Evolutionary conservation across 2,888 invertebrate genomes (phyloP).

Genomic region (Conistra vaccinii): DNA sequence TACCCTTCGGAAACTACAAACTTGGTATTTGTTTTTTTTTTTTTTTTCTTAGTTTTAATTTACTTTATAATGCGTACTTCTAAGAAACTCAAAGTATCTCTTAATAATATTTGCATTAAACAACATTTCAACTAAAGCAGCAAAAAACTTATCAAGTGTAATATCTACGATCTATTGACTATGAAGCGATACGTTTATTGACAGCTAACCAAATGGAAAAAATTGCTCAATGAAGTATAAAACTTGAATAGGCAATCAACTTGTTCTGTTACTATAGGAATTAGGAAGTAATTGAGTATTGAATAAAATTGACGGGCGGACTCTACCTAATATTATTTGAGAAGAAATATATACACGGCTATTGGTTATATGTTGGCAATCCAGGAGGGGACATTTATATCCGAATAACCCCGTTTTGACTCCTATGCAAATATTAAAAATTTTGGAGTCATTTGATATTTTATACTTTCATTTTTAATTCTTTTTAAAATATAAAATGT

Average conservation of each 20-base stretch:
- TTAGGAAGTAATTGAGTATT: conserved; percentile 32
- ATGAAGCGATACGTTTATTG: conserved; percentile 53
- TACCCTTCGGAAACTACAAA: no score
- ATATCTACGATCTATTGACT: conserved; percentile 41
- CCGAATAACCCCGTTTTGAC: no score
- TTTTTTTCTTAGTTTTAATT: neutral
- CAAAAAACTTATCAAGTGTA: conserved; percentile 51
- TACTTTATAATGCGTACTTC: neutral
- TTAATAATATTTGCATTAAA: conserved; percentile 8
- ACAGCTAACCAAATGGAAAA: conserved; percentile 48
- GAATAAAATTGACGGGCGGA: conserved; percentile 1
- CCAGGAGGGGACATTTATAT: no score
- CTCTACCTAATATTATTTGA: neutral
- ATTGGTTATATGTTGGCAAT: no score
- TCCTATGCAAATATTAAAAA: no score
- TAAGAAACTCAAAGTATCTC: neutral
- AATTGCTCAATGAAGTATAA: conserved; percentile 45
- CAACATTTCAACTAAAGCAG: conserved; percentile 16
- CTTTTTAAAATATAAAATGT: no score
- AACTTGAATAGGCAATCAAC: conserved; percentile 51
- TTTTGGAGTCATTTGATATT: no score
- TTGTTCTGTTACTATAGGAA: conserved; percentile 18
- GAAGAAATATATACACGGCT: no score
- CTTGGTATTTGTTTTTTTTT: no score
- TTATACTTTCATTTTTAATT: no score